Evolutionary conservation across 2,113 vertebrate genomes (phyloP).

Genomic region (Hippocampus zosterae): DNA sequence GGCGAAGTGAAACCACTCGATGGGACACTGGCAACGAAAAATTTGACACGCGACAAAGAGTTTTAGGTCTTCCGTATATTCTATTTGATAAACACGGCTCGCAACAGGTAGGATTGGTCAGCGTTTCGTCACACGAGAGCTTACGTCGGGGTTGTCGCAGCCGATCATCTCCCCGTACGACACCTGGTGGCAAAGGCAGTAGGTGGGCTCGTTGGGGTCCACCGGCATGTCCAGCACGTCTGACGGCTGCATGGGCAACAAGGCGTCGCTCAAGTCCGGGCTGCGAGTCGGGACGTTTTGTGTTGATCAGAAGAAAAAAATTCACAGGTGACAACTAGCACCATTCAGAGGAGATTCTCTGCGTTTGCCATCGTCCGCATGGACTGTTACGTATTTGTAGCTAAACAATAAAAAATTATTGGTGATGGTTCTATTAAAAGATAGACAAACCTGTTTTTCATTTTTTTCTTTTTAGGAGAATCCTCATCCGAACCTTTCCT

Average conservation of each 20-base stretch:
- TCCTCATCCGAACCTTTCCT: slow-evolving; percentile 89
- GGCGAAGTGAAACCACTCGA: slow-evolving; percentile 99
- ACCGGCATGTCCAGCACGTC: slow-evolving; percentile 98
- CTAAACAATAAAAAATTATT: too few relatives aligned
- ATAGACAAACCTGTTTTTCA: slow-evolving; percentile 81
- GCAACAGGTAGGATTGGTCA: background rate
- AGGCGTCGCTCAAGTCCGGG: slow-evolving; percentile 81
- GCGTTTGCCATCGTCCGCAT: too few relatives aligned
- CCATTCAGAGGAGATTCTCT: background rate
- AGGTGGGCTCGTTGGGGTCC: slow-evolving; percentile 95
- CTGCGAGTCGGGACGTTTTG: slow-evolving; percentile 50
- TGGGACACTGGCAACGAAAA: slow-evolving; percentile 82
- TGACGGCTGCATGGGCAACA: slow-evolving; percentile 90
- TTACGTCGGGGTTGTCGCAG: slow-evolving; percentile 94
- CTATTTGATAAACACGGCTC: background rate
- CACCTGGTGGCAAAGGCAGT: slow-evolving; percentile 97
- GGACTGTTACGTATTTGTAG: too few relatives aligned
- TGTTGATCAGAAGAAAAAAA: background rate
- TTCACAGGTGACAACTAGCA: background rate
- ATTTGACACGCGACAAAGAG: background rate
- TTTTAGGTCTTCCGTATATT: background rate
- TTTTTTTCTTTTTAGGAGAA: slow-evolving; percentile 90
- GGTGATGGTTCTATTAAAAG: background rate
- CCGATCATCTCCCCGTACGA: slow-evolving; percentile 99
- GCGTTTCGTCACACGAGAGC: slow-evolving; percentile 29